phyloP scores from a whole-genome alignment of 1,140 invertebrate genomes.

The Planococcus citri region DNA sequence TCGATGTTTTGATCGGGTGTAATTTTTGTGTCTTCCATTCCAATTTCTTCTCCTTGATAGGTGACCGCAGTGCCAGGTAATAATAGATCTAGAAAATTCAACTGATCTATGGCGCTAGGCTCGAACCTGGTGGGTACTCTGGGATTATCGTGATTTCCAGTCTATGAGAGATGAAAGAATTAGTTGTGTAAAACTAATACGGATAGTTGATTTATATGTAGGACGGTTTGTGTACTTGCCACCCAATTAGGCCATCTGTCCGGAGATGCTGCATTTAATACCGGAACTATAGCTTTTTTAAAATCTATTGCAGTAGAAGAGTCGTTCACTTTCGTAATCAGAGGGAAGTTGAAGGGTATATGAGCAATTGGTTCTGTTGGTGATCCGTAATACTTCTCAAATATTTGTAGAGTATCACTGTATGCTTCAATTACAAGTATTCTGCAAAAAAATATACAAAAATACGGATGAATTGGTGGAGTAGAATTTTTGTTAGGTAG shows the following conservation, averaged over 20 bases:
- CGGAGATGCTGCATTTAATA: conserved; percentile 39
- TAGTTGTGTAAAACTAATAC: not conserved
- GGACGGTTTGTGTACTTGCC: no score
- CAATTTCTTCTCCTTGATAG: conserved; percentile 69
- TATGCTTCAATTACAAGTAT: conserved; percentile 37
- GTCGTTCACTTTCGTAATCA: conserved; percentile 38
- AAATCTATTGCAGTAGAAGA: conserved; percentile 37
- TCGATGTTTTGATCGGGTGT: conserved; percentile 41
- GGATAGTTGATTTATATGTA: no score
- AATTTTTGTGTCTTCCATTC: conserved; percentile 51
- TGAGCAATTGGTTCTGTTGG: conserved; percentile 32
- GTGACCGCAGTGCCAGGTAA: conserved; percentile 59
- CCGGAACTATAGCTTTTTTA: conserved; percentile 38
- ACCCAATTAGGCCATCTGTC: conserved; percentile 43
- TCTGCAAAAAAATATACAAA: no score
- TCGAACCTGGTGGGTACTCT: conserved; percentile 53
- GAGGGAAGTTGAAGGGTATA: conserved; percentile 42
- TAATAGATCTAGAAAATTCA: conserved; percentile 58
- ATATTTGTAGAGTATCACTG: conserved; percentile 29
- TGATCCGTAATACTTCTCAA: conserved; percentile 36
- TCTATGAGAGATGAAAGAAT: no score
- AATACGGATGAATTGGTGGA: no score
- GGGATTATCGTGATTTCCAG: conserved; percentile 60
- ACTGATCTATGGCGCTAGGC: conserved; percentile 47
- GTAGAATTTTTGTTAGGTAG: no score